Conservation (phyloP, 2,113 vertebrate species). For the Rhinoptilus africanus region DNA sequence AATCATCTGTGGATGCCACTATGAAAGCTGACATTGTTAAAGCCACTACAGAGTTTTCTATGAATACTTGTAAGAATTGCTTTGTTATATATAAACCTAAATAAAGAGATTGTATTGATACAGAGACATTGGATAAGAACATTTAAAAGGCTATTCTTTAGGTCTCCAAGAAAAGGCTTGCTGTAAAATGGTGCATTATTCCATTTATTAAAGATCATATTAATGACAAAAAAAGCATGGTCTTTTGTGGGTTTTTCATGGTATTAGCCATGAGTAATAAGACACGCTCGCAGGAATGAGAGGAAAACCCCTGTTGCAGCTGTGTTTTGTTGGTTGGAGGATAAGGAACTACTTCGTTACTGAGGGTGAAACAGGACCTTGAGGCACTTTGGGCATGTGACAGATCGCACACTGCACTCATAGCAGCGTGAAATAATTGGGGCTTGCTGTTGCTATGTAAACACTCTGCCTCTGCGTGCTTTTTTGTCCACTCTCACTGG, state of each 20-base stretch:
- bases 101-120: constrained; percentile 83
- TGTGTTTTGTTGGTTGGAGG: background rate
- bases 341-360: background rate
- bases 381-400: background rate
- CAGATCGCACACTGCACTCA: background rate
- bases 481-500: background rate
- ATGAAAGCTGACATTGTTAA: constrained; percentile 81
- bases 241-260: constrained; percentile 36
- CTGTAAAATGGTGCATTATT: constrained; percentile 90
- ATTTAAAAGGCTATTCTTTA: constrained; percentile 77
- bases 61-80: constrained; percentile 88
- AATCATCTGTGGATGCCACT: constrained; percentile 81
- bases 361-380: background rate
- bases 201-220: constrained; percentile 89
- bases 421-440: background rate
- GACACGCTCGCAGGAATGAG: background rate
- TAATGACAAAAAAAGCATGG: constrained; percentile 73
- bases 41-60: constrained; percentile 89
- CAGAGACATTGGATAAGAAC: constrained; percentile 76
- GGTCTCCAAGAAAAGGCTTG: constrained; percentile 82
- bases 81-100: constrained; percentile 84
- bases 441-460: background rate
- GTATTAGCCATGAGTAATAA: background rate
- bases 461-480: background rate
- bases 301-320: background rate